Percentiles rank a stretch among this genome's conserved stretches.
These are phyloP conservation scores for Hemiscyllium ocellatum DNA, from an alignment of 2,113 vertebrate species.

Conservation along the genomic window DNA sequence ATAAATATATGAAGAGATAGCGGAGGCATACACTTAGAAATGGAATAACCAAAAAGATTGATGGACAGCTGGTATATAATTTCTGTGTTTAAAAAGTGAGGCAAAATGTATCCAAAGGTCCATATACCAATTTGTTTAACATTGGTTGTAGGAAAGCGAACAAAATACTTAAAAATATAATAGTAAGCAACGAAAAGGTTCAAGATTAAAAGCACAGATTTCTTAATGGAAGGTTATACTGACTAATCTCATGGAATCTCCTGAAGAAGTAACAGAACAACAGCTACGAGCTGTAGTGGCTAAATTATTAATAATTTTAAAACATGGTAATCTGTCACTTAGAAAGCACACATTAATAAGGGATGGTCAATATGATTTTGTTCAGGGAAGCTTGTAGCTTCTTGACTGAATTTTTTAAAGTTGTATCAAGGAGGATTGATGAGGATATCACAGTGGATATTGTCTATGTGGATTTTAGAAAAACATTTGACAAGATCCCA, in stretches of 20 bases:
- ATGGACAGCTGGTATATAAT: background rate
- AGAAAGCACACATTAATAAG: too few species aligned
- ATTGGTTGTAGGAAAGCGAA: background rate
- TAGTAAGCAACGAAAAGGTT: background rate
- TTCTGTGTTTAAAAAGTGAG: background rate
- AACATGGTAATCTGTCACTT: too few species aligned
- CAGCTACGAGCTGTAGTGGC: too few species aligned
- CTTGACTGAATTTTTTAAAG: background rate
- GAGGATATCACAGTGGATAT: background rate
- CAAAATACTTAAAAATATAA: background rate
- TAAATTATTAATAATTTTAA: too few species aligned
- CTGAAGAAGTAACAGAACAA: too few species aligned
- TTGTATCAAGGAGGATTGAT: background rate
- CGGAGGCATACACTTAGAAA: background rate
- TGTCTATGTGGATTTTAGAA: too few species aligned
- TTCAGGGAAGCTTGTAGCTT: too few species aligned
- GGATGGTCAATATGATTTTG: too few species aligned
- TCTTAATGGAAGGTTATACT: background rate
- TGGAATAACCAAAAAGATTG: background rate
- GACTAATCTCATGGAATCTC: background rate
- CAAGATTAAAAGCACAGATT: background rate
- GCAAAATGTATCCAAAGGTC: background rate
- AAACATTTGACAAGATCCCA: too few species aligned
- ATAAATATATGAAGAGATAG: background rate
- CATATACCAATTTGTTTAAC: background rate